phyloP scores from a whole-genome alignment of 2,888 invertebrate genomes.

The Chymomyza fuscimana region DNA sequence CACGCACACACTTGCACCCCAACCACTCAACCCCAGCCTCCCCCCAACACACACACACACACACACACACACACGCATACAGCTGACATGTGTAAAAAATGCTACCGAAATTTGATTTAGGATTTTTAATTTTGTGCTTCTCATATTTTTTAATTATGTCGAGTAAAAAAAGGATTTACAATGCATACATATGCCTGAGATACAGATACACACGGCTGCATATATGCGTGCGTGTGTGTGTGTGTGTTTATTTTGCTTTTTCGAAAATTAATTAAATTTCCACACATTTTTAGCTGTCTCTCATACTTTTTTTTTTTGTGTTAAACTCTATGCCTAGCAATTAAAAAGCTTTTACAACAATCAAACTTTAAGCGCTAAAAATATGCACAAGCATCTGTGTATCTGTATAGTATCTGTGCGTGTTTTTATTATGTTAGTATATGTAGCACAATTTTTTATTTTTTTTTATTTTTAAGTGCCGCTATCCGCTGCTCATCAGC shows the following conservation, averaged over 20 bases:
- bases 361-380: slow-evolving; percentile 53
- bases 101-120: slow-evolving; percentile 68
- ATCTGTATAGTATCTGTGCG: slow-evolving; percentile 20
- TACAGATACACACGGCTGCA: slow-evolving; percentile 21
- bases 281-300: slow-evolving; percentile 62
- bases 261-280: slow-evolving; percentile 73
- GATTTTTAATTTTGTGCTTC: slow-evolving; percentile 73
- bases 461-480: too few relatives aligned
- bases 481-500: not conserved
- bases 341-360: slow-evolving; percentile 73
- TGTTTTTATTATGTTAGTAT: slow-evolving; percentile 26
- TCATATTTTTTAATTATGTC: slow-evolving; percentile 75
- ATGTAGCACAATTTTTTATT: too few relatives aligned
- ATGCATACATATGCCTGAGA: slow-evolving; percentile 25
- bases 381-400: too few relatives aligned
- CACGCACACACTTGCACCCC: slow-evolving; percentile 32
- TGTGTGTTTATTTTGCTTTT: slow-evolving; percentile 32
- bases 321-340: slow-evolving; percentile 39
- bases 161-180: slow-evolving; percentile 67
- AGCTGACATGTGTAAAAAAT: slow-evolving; percentile 20
- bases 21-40: too few relatives aligned
- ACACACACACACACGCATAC: slow-evolving; percentile 23
- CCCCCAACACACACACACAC: slow-evolving; percentile 17
- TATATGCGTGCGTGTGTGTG: not conserved
- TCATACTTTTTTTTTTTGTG: slow-evolving; percentile 10